Evolutionary conservation across 2,888 invertebrate genomes (phyloP).

Genomic region (Petrolisthes manimaculis): DNA sequence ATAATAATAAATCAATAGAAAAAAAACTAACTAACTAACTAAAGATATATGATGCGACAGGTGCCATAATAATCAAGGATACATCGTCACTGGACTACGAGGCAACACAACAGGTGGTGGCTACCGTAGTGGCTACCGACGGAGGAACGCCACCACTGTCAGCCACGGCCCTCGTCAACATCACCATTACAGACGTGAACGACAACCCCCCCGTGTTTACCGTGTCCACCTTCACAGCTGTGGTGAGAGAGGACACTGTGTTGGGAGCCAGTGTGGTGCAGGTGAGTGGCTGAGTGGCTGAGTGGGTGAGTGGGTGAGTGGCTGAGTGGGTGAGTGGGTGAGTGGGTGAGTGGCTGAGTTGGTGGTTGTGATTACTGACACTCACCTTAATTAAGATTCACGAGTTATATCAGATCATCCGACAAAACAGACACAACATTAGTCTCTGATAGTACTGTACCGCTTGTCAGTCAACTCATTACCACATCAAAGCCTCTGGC

Average conservation of each 20-base stretch:
- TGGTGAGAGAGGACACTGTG: slow-evolving; percentile 57
- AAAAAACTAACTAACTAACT: not conserved
- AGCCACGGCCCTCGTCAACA: slow-evolving; percentile 73
- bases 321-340: too few species aligned
- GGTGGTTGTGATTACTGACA: too few species aligned
- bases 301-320: slow-evolving; percentile 11
- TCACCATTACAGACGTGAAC: slow-evolving; percentile 84
- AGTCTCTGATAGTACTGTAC: too few species aligned
- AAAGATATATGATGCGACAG: not conserved
- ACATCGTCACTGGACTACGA: slow-evolving; percentile 91
- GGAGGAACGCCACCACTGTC: slow-evolving; percentile 66
- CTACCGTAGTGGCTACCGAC: slow-evolving; percentile 75
- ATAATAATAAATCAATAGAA: too few species aligned
- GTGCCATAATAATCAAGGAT: slow-evolving; percentile 77
- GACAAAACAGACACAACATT: too few species aligned
- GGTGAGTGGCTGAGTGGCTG: not conserved
- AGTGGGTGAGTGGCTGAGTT: slow-evolving; percentile 11
- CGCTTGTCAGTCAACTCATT: too few species aligned
- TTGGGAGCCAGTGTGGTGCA: slow-evolving; percentile 39
- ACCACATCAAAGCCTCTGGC: too few species aligned
- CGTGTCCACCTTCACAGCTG: slow-evolving; percentile 70
- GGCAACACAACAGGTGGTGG: slow-evolving; percentile 80
- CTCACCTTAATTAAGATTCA: too few species aligned
- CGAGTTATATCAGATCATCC: too few species aligned
- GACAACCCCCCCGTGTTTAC: slow-evolving; percentile 88